Base-by-base conservation (phyloP, 2,888 invertebrate genomes). In the Venusia cambrica region DNA sequence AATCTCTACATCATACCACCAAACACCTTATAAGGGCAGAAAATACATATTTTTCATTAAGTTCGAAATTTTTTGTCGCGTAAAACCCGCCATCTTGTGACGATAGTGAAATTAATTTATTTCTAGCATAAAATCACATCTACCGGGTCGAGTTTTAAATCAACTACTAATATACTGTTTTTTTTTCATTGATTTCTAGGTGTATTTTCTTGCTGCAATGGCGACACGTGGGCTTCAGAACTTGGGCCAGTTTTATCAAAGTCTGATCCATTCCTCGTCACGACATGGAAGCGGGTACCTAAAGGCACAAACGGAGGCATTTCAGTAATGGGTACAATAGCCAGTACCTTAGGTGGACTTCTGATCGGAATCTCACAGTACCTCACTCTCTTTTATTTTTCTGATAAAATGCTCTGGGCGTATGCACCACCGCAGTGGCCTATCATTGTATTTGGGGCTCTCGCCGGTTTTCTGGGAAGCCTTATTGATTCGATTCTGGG, bases 151-250 rank as follows among this genome's bases (percentile, higher is more conserved):
- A n/a, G n/a, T n/a, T n/a, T n/a, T n/a, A n/a, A n/a, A n/a, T n/a
- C n/a, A n/a, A n/a, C n/a, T n/a, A n/a, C n/a, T n/a, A n/a, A n/a
- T n/a, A n/a, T n/a, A n/a, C n/a, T n/a, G n/a, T n/a, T n/a, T n/a
- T n/a, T n/a, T n/a, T n/a, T n/a, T n/a, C n/a, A n/a, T n/a, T n/a
- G n/a, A n/a, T n/a, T n/a, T 44, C 18, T 68, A 92, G 92, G 92
- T 54, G 89, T 94, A 0, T 88, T 95, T 57, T 91, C 95, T 5
- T 94, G 94, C 61, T 92, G 93, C 52, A 94, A 93, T 67, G 97
- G 96, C 0, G 97, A 97, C 62, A 97, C 97, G 0, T 95, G 95
- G 93, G 94, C 97, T 25, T 96, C 96, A 16, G 97, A 97, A 78
- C 71, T 97, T 7, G 97, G 96, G 1, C 89, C 93, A 14, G 96